Evolutionary conservation across 2,797 vertebrate genomes (phyloP), one percentile per base, ranked within the genome.

Genomic region (Coendou prehensilis): DNA sequence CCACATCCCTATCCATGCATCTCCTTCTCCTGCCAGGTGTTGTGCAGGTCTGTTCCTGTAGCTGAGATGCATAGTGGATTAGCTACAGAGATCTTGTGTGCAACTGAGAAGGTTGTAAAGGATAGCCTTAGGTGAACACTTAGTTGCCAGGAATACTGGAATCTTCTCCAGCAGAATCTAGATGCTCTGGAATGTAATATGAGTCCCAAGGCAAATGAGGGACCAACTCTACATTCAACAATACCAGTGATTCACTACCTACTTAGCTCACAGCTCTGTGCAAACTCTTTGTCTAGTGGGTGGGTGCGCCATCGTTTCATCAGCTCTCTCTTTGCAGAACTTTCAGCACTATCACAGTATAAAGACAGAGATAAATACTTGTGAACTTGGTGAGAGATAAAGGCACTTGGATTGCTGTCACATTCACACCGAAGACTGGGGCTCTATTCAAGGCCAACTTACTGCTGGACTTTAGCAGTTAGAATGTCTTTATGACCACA

Each of bases 371-470:
- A 93, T 88, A 95, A 92, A 71, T 67, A 37, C 86, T 93, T 88
- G 73, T 83, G 87, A 97, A 93, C 37, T 93, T 87, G 75, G 94
- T 0, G 1, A 93, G 78, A 56, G 94, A 94, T 86, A 97, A 98
- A 98, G 96, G 95, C 97, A 95, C 92, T 0, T 95, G 87, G 90
- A 20, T 91, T 96, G 89, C 96, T 96, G 81, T 33, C 76, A 56
- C 14, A 78, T 22, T 64, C 15, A 64, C 37, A 78, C 2, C 41
- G 45, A 14, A 37, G 96, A 95, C 91, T 96, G 95, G 96, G 97
- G 50, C 93, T 73, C 80, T 76, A 92, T 41, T 83, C 54, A 71
- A 89, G 95, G 87, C 79, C 87, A 79, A 41, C 52, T 94, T 33
- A 75, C 85, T 96, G 82, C 88, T 96, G 87, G 47, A 85, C 86